A percentile compares a stretch with the other conserved stretches of the same genome.
These are phyloP conservation scores for Phoxinus dragarum DNA, from an alignment of 2,797 vertebrate genomes.

Conservation along the genomic window DNA sequence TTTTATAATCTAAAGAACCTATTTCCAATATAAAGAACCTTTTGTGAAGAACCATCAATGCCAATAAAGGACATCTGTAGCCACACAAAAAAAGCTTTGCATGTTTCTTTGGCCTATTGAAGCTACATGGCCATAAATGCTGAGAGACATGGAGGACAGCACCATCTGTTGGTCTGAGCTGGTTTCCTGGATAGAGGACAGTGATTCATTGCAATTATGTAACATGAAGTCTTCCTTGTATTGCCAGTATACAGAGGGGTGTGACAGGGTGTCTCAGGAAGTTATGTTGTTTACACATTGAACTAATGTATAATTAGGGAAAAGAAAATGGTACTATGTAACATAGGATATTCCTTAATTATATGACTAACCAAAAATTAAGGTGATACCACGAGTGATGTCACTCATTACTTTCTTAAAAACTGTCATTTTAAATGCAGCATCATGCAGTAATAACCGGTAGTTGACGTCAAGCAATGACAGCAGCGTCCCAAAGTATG, in stretches of 20 bases:
- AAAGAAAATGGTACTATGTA: background rate
- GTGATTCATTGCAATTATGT: slow-evolving; percentile 35
- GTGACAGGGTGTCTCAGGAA: background rate
- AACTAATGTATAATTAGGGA: background rate
- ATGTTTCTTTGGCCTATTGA: background rate
- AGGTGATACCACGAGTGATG: background rate
- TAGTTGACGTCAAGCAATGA: background rate
- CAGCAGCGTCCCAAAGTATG: background rate
- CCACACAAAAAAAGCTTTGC: background rate
- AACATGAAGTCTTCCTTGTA: slow-evolving; percentile 22
- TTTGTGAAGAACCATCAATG: background rate
- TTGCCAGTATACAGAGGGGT: background rate
- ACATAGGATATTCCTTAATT: background rate
- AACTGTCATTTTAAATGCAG: background rate
- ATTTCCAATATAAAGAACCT: background rate
- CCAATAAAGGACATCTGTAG: background rate
- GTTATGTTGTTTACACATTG: background rate
- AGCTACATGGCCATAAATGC: background rate
- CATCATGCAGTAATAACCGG: background rate
- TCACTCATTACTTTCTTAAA: background rate
- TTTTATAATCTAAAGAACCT: background rate
- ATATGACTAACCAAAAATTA: background rate
- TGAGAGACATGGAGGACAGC: slow-evolving; percentile 21
- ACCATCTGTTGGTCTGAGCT: slow-evolving; percentile 45
- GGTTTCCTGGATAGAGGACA: background rate